Base-by-base conservation (phyloP, 2,888 invertebrate species). In the Epinotia brunnichana region DNA sequence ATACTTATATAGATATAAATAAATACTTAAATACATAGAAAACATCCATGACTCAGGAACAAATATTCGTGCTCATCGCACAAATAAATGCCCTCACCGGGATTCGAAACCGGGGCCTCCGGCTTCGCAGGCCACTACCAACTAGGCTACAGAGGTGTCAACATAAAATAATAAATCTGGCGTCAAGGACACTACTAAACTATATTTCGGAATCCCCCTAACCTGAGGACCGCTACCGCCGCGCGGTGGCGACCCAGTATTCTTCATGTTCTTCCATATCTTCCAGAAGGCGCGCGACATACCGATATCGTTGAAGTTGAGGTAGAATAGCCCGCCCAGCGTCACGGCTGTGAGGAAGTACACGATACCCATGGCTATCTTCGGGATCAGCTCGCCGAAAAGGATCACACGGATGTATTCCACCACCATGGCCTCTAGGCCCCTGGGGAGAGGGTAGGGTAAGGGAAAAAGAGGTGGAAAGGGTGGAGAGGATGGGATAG, bases 271-370 rank as follows among this genome's bases (percentile, higher is more conserved):
- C 70, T 82, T 79, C 97, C 97, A 98, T 48, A 97, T 91, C 84
- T 95, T 94, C 87, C 95, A 95, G 67, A 97, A 94, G 0, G 95
- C 94, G 48, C 87, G 80, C 24, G 95, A 94, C 74, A 98, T 90
- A 19, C 98, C 98, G 75, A 96, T 95, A 82, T 97, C 97, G 78
- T 96, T 96, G 87, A 96, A 96, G 78, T 95, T 96, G 77, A 96
- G 95, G 85, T 96, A 96, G 80, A 96, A 94, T 5, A 98, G 93
- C 10, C 97, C 97, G 48, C 96, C 97, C 51, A 97, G 92, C 10
- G 96, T 95, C 0, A 94, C 80, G 29, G 94, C 94, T 0, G 96
- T 96, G 0, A 96, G 67, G 0, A 94, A 77, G 81, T 96, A 96
- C 0, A 97, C 94, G 0, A 94, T 71, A 0, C 86, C 90, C 77